These are phyloP conservation scores for Plusia festucae DNA, from an alignment of 2,888 invertebrate genomes.

Conservation along the genomic window DNA sequence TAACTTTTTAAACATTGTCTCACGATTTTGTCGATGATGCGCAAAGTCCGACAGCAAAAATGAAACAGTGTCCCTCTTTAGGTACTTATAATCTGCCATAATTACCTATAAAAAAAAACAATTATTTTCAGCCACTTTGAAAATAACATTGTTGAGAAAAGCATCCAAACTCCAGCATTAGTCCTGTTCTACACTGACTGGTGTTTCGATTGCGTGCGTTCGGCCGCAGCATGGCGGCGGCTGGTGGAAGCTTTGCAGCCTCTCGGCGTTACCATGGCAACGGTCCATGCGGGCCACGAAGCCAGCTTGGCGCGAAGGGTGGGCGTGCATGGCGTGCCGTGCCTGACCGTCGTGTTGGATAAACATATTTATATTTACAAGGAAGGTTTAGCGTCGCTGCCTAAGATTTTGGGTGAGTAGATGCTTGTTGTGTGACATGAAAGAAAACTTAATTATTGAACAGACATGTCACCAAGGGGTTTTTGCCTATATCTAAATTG, in stretches of 20 bases:
- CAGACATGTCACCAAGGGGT: too few species aligned
- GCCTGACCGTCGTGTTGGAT: slow-evolving; percentile 94
- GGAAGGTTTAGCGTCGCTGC: slow-evolving; percentile 93
- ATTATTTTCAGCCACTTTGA: slow-evolving; percentile 93
- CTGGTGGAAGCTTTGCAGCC: slow-evolving; percentile 96
- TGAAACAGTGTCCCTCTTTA: too few species aligned
- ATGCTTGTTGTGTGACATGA: background rate
- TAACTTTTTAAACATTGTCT: too few species aligned
- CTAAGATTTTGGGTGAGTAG: slow-evolving; percentile 93
- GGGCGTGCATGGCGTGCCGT: slow-evolving; percentile 94
- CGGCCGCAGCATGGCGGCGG: slow-evolving; percentile 95
- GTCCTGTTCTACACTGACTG: slow-evolving; percentile 98
- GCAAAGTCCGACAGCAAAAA: too few species aligned
- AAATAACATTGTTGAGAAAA: slow-evolving; percentile 95
- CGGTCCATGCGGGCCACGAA: slow-evolving; percentile 95
- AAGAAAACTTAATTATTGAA: too few species aligned
- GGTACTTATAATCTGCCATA: background rate
- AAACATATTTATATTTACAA: slow-evolving; percentile 96
- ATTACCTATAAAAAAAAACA: background rate
- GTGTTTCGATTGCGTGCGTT: slow-evolving; percentile 97
- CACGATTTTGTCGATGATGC: too few species aligned
- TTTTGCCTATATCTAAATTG: too few species aligned
- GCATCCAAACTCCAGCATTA: slow-evolving; percentile 94
- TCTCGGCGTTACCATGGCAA: slow-evolving; percentile 94
- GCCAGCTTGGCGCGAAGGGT: slow-evolving; percentile 93